phyloP scores from a whole-genome alignment of 2,113 vertebrate genomes.

The Sciurus niger region DNA sequence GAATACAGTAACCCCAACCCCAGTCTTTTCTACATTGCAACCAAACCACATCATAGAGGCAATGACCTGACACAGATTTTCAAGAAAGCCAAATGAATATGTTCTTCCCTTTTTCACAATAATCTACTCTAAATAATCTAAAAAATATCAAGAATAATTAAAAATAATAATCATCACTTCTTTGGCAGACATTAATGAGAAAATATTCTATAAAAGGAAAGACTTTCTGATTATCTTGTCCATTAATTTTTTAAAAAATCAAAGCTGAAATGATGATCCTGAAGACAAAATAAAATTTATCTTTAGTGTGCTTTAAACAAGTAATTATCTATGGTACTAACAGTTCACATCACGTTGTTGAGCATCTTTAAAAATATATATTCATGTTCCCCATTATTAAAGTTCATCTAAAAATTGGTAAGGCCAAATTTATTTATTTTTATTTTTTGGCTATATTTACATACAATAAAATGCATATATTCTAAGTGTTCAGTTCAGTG shows the following conservation, averaged over 20 bases:
- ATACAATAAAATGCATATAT: not conserved
- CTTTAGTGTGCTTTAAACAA: not conserved
- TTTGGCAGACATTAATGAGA: not conserved
- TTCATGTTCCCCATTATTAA: not conserved
- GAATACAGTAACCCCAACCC: not conserved
- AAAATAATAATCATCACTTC: not conserved
- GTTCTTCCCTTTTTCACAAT: not conserved
- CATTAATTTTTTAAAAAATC: not conserved
- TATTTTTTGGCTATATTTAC: not conserved
- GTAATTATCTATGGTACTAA: not conserved
- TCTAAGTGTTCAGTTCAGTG: not conserved
- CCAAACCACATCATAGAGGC: not conserved
- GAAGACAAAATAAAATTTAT: not conserved
- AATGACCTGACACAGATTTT: not conserved
- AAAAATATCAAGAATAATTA: not conserved
- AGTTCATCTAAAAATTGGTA: not conserved
- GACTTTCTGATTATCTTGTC: not conserved
- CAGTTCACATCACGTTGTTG: not conserved
- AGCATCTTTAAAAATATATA: not conserved
- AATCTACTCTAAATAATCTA: not conserved
- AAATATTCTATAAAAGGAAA: not conserved
- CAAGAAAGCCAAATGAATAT: not conserved
- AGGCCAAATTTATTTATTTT: not conserved
- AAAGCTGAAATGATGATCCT: not conserved
- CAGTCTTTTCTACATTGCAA: not conserved